Evolutionary conservation across 2,888 invertebrate genomes (phyloP), one percentile per base, ranked within the genome.

Genomic region (Tribolium freemani): DNA sequence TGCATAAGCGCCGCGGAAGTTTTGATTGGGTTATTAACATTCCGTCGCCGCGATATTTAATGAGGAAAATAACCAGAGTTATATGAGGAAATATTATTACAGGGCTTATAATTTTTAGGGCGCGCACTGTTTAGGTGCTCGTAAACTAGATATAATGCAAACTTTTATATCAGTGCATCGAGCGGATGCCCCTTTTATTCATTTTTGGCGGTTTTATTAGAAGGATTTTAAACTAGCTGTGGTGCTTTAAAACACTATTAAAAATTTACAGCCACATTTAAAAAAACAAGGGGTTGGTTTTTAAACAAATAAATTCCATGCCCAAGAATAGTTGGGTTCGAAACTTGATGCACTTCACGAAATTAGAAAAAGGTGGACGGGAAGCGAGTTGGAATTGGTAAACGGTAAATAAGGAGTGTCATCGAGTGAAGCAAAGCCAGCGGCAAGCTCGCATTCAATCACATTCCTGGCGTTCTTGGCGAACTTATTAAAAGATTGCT

Each of bases 401-500:
- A 54, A 58, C 71, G 69, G 68, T 80, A 81, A 79, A 81, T 81
- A 80, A 80, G 79, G 76, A 78, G 77, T 80, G 80, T 81, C 80
- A 73, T 75, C 63, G 61, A 38, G 69, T 31, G 53, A 71, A 45
- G 73, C 57, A 53, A 61, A 72, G 73, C 71, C 67, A 64, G 71
- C 56, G 70, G 69, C 72, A 74, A 73, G 67, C 73, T 72, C 74
- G 75, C 60, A 76, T 79, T 79, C 81, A 81, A 81, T 83, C 83
- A 78, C 80, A 83, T 83, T 83, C 83, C 78, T 72, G 61, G 77
- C 77, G 77, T 82, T 81, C 83, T 77, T 75, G 77, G 74, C 72
- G 77, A 79, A 84, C 81, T 84, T 84, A 83, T 84, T 84, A 83
- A 84, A 84, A 84, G 84, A 84, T 84, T 83, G 84, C 84, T 84